Base-by-base conservation (phyloP, 1,140 invertebrate genomes). In the Neelides sp. region DNA sequence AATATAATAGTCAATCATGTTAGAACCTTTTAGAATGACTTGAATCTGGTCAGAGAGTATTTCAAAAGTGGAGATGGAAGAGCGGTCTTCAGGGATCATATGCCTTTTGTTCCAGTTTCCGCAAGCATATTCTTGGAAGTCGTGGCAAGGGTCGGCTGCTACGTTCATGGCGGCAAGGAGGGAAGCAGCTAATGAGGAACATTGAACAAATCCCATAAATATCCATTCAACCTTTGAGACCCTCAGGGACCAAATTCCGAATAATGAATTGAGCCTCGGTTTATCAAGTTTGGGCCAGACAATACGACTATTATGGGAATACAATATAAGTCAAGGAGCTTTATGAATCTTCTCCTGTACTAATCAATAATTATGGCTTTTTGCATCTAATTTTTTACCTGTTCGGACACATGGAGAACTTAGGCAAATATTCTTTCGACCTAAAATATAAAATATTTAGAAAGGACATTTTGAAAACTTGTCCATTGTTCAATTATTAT, bases 71-170 rank as follows among this genome's bases (percentile, higher is more conserved):
- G 80, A 86, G 43, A 88, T 85, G 15, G 82, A 85, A 55, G 85
- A 80, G 57, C 79, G 73, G 63, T 92, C 88, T 63, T 91, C 88
- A 0, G 89, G 88, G 60, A 93, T 92, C 2, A 85, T 73, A 70
- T 93, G 84, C 49, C 80, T 76, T 61, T 79, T 80, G 64, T 92
- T 91, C 87, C 88, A 93, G 1, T 81, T 79, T 1, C 87, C 87
- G 62, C 87, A 90, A 1, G 87, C 85, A 63, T 78, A 91, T 67
- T 88, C 82, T 69, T 88, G 92, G 69, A 92, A 92, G 65, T 92
- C 82, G 17, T 76, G 74, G 66, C 88, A 92, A 7, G 89, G 88
- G 64, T 88, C 78, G 0, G 78, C 78, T 0, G 70, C 74, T 10
- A 72, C 70, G 63, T 92, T 83, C 85, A 93, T 92, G 19, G 83